These are phyloP conservation scores for Pseudobourletiella spinata DNA, from an alignment of 1,140 invertebrate genomes.

Conservation along the genomic window DNA sequence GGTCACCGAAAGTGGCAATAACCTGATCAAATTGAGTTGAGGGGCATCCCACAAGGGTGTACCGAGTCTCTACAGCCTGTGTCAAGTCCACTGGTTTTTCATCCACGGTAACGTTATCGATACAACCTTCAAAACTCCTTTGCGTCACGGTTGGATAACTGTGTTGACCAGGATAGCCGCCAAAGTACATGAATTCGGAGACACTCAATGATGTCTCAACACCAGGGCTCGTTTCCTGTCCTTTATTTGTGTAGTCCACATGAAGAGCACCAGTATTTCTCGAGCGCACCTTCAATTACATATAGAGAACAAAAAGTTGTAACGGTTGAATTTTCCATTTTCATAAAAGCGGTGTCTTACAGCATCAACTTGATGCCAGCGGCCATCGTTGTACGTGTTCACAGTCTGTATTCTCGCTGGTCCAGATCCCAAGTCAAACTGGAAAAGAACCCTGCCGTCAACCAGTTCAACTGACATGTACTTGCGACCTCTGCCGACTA, in stretches of 20 bases:
- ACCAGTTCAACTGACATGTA: slow-evolving; percentile 76
- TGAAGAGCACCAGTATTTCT: slow-evolving; percentile 53
- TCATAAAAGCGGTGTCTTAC: slow-evolving; percentile 31
- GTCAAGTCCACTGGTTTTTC: slow-evolving; percentile 66
- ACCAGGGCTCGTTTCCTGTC: slow-evolving; percentile 41
- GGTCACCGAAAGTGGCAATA: slow-evolving; percentile 25
- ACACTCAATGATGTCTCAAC: slow-evolving; percentile 45
- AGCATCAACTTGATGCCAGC: slow-evolving; percentile 70
- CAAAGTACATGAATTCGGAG: slow-evolving; percentile 70
- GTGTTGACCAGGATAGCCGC: slow-evolving; percentile 68
- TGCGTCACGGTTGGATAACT: slow-evolving; percentile 55
- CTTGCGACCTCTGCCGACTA: slow-evolving; percentile 60
- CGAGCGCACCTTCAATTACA: not conserved
- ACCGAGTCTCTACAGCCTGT: slow-evolving; percentile 63
- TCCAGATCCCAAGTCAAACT: slow-evolving; percentile 59
- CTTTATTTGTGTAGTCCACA: slow-evolving; percentile 43
- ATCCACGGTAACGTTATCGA: slow-evolving; percentile 69
- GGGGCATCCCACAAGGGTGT: slow-evolving; percentile 75
- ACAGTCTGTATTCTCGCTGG: slow-evolving; percentile 48
- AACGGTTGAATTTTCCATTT: not conserved
- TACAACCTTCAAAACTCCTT: slow-evolving; percentile 85
- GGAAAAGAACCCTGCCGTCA: slow-evolving; percentile 37
- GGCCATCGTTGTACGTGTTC: slow-evolving; percentile 65
- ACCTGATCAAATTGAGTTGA: slow-evolving; percentile 15
- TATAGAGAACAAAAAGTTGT: not conserved